phyloP scores from a whole-genome alignment of 2,113 vertebrate genomes.

The Xiphorhynchus elegans region DNA sequence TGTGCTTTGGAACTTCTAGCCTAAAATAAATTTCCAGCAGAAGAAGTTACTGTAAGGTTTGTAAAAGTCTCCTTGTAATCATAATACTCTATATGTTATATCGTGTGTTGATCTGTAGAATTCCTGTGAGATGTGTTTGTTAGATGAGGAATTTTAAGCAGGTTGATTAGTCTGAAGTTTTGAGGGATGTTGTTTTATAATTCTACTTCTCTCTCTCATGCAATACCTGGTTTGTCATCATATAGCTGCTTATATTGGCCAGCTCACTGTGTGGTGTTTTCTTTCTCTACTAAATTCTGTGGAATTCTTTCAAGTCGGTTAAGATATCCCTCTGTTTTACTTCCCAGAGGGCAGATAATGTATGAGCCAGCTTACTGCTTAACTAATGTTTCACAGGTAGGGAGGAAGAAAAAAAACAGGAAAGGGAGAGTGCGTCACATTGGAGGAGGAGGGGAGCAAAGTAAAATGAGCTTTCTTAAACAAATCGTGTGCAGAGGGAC shows the following conservation, averaged over 20 bases:
- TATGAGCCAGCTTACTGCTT: conserved; percentile 32
- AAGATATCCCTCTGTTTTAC: background rate
- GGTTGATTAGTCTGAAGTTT: background rate
- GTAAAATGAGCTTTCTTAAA: conserved; percentile 34
- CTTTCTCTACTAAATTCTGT: background rate
- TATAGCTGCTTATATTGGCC: background rate
- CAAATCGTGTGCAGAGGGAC: background rate
- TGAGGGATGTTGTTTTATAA: background rate
- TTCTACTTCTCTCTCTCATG: background rate
- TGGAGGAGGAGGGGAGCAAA: conserved; percentile 18
- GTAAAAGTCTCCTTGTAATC: background rate
- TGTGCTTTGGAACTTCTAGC: background rate
- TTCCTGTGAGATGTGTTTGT: background rate
- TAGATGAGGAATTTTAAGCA: background rate
- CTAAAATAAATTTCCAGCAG: background rate
- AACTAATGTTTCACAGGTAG: conserved; percentile 7
- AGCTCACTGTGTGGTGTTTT: background rate
- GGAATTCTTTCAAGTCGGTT: background rate
- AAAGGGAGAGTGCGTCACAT: conserved; percentile 21
- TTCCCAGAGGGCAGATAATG: conserved; percentile 17
- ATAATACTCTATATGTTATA: background rate
- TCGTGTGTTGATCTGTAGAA: background rate
- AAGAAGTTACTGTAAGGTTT: background rate
- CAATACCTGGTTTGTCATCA: background rate
- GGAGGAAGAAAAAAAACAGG: background rate